phyloP scores from a whole-genome alignment of 1,140 invertebrate species.

The Drosophila pseudoobscura region DNA sequence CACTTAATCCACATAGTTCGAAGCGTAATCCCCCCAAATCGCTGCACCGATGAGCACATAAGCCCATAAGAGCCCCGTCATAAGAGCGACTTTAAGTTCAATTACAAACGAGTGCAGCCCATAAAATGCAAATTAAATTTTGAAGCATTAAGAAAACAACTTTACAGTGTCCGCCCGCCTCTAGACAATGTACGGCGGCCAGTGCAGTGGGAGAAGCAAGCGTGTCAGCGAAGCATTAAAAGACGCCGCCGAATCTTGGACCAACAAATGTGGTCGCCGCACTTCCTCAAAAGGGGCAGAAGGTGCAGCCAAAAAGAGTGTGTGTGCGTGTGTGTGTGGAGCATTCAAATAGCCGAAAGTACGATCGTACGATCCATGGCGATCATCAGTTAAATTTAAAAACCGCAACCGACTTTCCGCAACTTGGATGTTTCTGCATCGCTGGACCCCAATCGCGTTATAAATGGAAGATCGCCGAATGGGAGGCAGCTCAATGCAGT shows the following conservation, averaged over 20 bases:
- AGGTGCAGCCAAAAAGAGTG: conserved; percentile 5
- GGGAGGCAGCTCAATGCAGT: conserved; percentile 54
- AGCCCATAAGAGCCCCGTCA: conserved; percentile 2
- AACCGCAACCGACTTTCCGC: conserved; percentile 73
- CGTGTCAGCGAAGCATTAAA: conserved; percentile 56
- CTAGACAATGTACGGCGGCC: neutral
- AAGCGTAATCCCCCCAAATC: conserved; percentile 38
- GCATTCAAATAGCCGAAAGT: conserved; percentile 57
- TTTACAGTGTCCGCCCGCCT: conserved; percentile 43
- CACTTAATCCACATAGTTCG: conserved; percentile 15
- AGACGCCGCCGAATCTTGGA: conserved; percentile 46
- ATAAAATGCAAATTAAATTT: conserved; percentile 67
- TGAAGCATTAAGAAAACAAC: conserved; percentile 40
- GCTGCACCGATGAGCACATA: conserved; percentile 7
- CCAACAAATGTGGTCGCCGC: conserved; percentile 9
- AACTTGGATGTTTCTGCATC: conserved; percentile 68
- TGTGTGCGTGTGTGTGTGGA: conserved; percentile 20
- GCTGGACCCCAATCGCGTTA: conserved; percentile 50
- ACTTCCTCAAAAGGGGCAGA: conserved; percentile 49
- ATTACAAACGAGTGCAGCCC: conserved; percentile 54
- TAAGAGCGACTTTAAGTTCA: conserved; percentile 47
- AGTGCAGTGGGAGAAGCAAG: conserved; percentile 3
- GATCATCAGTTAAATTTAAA: conserved; percentile 65
- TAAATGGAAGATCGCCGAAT: conserved; percentile 37
- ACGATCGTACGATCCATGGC: conserved; percentile 34